A percentile compares a stretch with the other conserved stretches of the same genome.
Evolutionary conservation across 2,797 vertebrate species (phyloP).

Genomic region (Trematomus bernacchii): DNA sequence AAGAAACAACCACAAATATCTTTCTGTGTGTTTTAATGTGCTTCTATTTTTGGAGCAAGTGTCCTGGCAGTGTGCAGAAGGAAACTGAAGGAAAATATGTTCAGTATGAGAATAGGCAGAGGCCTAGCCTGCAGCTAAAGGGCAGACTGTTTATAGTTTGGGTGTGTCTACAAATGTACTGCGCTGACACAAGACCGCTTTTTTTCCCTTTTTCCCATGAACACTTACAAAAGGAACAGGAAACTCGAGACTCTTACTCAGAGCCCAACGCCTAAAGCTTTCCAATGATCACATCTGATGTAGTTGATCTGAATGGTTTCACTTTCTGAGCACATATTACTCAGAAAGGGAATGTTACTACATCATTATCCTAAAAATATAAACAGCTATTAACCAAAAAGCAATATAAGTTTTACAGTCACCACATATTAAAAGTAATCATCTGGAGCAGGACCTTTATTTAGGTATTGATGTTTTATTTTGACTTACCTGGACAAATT

Average conservation of each 20-base stretch:
- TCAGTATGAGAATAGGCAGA: constrained; percentile 64
- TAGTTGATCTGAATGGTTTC: constrained; percentile 6
- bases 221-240: constrained; percentile 44
- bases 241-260: constrained; percentile 43
- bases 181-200: constrained; percentile 61
- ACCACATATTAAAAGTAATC: background rate
- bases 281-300: constrained; percentile 50
- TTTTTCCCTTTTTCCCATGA: constrained; percentile 30
- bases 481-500: constrained; percentile 92
- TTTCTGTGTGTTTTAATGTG: constrained; percentile 25
- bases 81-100: constrained; percentile 47
- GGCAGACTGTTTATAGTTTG: constrained; percentile 83
- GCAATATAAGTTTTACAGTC: background rate
- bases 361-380: background rate
- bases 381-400: background rate
- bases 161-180: constrained; percentile 82
- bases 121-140: constrained; percentile 64
- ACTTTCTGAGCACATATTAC: background rate
- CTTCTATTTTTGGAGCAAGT: constrained; percentile 64
- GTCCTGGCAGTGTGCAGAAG: constrained; percentile 30
- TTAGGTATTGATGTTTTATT: background rate
- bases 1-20: constrained; percentile 30
- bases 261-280: constrained; percentile 33
- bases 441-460: background rate
- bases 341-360: constrained; percentile 5